Base-by-base conservation (phyloP, 2,797 vertebrate genomes). In the Poeciliopsis paucimaculata region DNA sequence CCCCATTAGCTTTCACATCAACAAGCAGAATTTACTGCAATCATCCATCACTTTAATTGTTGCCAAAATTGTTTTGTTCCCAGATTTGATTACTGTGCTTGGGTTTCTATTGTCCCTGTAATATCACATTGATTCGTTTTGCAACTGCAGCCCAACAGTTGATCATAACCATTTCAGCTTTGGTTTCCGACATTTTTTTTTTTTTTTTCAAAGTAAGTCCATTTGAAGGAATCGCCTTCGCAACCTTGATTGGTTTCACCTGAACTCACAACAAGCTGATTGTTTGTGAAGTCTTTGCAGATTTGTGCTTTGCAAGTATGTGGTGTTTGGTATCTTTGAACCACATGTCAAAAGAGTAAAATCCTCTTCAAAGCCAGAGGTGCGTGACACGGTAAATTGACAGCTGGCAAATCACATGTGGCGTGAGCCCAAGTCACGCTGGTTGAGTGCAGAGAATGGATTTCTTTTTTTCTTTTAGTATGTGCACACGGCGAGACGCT, bases 361-460 rank as follows among this genome's bases (percentile, higher is more conserved):
- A 41, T 70, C 43, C 43, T 20, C 75, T 34, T 11, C 57, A 47
- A 76, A 76, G 57, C 15, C 41, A 76, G n/a, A 26, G 18, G 3
- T 26, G 2, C n/a, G 8, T 64, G 43, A 76, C 62, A 34, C 3
- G 5, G n/a, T 62, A 60, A 64, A 76, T 47, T 64, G 43, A 31
- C 55, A 64, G 43, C 72, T 73, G 72, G 47, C 31, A 64, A 60
- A 76, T 47, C 43, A 36, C 57, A 76, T 43, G 23, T 47, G 55
- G 18, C 28, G 5, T 64, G 20, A 46, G 43, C 13, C 4, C 41
- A 34, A 60, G 57, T 76, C 43, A 46, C 53, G 23, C 55, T 62
- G 57, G 39, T 31, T 60, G 57, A 43, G 9, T 26, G 8, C 57
- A 47, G 28, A 34, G 57, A 64, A 64, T 76, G 57, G 43, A 20